Evolutionary conservation across 1,140 invertebrate species (phyloP).

Genomic region (Bombus confusus): DNA sequence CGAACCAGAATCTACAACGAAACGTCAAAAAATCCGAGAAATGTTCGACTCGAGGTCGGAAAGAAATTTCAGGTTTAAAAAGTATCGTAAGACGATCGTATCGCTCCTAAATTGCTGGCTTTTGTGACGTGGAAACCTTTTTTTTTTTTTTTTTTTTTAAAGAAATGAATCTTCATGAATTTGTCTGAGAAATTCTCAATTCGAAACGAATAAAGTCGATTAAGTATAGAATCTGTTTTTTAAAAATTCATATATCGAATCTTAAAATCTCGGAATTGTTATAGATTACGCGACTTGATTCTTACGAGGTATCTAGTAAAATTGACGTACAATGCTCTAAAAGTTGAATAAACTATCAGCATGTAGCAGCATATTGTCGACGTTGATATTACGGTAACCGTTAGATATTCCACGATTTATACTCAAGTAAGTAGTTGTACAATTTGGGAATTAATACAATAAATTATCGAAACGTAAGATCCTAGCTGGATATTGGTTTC

Average conservation of each 20-base stretch:
- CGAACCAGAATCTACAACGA: conserved; percentile 74
- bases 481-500: background rate
- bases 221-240: background rate
- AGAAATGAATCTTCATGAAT: background rate
- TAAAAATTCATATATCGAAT: background rate
- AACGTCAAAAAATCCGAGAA: background rate
- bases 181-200: background rate
- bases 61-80: background rate
- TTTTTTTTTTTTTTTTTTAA: background rate
- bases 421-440: too few species aligned
- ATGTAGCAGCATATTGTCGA: too few species aligned
- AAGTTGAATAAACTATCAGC: too few species aligned
- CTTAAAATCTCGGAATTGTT: background rate
- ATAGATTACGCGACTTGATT: too few species aligned
- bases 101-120: background rate
- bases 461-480: background rate
- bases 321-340: too few species aligned
- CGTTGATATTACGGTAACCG: too few species aligned
- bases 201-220: too few species aligned
- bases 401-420: too few species aligned
- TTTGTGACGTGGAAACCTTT: background rate
- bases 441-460: too few species aligned
- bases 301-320: too few species aligned
- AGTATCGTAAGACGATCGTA: background rate
- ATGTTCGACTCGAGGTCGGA: background rate